Evolutionary conservation across 2,888 invertebrate species (phyloP), one percentile per base, ranked within the genome.

Genomic region (Pammene fasciana): DNA sequence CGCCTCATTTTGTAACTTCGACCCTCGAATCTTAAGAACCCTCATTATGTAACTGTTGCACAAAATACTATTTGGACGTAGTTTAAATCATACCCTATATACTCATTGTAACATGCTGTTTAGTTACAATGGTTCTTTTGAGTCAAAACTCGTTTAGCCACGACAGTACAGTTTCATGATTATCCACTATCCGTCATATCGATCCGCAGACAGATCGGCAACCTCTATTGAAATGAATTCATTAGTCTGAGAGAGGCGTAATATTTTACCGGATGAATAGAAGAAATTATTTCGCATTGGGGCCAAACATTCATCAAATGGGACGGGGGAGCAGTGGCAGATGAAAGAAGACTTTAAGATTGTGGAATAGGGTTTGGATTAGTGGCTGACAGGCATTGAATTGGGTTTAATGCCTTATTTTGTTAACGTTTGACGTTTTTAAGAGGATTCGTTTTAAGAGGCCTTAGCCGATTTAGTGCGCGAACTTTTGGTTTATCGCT

Each of bases 241-340:
- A 87, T 89, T 87, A 87, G 82, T 84, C 81, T 76, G 79, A 83
- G 80, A 80, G 80, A 77, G 75, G 74, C 75, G 82, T 82, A 83
- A 87, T 87, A 87, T 87, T 89, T 88, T 87, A 86, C 82, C 80
- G 76, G 75, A 81, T 88, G 86, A 89, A 88, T 87, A 76, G 83
- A 81, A 85, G 85, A 85, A 87, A 88, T 87, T 82, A 86, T 86
- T 87, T 84, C 83, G 75, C 82, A 78, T 82, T 77, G 79, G 73
- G 72, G 73, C 76, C 75, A 73, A 73, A 80, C 75, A 84, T 86
- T 86, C 83, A 85, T 84, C 81, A 83, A 81, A 82, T 77, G 73
- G 75, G 76, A 60, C 14, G 57, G 43, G 18, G 18, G 16, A 26
- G n/a, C 7, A 11, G 13, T 14, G 8, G 6, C 48, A 41, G 45